phyloP scores from a whole-genome alignment of 2,888 invertebrate genomes.

The Drosophila helvetica region DNA sequence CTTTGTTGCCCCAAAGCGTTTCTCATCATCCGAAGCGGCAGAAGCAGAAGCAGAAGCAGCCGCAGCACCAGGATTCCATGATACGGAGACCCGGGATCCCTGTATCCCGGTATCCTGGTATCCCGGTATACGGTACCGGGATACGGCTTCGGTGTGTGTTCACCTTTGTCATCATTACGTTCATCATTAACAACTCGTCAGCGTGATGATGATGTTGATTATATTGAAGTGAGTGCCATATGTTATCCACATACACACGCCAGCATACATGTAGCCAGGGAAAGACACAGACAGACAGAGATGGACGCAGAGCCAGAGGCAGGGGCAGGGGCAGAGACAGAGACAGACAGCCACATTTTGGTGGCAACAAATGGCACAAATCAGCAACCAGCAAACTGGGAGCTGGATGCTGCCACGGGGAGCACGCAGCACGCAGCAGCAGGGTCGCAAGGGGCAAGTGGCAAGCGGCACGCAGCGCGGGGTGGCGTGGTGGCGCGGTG shows the following conservation, averaged over 20 bases:
- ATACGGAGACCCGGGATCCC: too few relatives aligned
- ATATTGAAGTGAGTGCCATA: slow-evolving; percentile 66
- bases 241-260: slow-evolving; percentile 44
- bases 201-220: slow-evolving; percentile 40
- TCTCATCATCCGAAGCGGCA: slow-evolving; percentile 47
- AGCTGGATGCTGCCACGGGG: slow-evolving; percentile 25
- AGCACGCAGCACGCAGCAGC: neutral
- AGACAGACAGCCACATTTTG: slow-evolving; percentile 27
- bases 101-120: too few relatives aligned
- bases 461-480: neutral
- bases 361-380: slow-evolving; percentile 61
- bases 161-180: slow-evolving; percentile 64
- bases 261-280: neutral
- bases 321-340: neutral
- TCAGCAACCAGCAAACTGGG: slow-evolving; percentile 38
- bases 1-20: slow-evolving; percentile 74
- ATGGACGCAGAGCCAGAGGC: neutral
- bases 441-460: neutral
- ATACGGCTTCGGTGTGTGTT: slow-evolving; percentile 4
- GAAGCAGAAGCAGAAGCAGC: neutral
- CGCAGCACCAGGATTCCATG: neutral
- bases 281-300: neutral
- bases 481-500: too few relatives aligned
- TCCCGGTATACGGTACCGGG: neutral
- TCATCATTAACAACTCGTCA: slow-evolving; percentile 77